Conservation (phyloP, 2,888 invertebrate species). For the Cheilosia pagana region DNA sequence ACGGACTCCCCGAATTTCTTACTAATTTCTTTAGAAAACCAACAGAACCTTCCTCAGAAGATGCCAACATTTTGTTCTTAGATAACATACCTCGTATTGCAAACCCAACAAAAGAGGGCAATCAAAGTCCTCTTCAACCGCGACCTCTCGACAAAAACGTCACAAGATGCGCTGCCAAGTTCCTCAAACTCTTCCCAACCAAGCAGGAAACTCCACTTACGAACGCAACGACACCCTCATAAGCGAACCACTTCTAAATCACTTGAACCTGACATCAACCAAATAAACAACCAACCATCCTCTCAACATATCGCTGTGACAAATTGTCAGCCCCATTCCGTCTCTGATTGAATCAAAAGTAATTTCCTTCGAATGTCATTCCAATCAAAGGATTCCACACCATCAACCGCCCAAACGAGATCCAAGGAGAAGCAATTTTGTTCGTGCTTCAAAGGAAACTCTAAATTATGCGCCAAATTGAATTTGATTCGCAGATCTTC, state of each 20-base stretch:
- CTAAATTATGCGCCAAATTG: constrained; percentile 75
- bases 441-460: constrained; percentile 59
- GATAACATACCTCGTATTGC: too few species aligned
- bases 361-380: constrained; percentile 12
- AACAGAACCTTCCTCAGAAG: too few species aligned
- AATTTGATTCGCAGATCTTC: constrained; percentile 59
- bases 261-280: constrained; percentile 28
- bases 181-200: not conserved
- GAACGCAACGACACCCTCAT: not conserved
- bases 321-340: constrained; percentile 19
- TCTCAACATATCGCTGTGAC: constrained; percentile 23
- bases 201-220: not conserved
- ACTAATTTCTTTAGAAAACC: too few species aligned
- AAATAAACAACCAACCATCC: constrained; percentile 23
- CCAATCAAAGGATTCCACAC: constrained; percentile 40
- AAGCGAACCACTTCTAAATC: constrained; percentile 34
- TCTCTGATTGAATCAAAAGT: constrained; percentile 38
- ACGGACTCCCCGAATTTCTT: too few species aligned
- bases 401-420: too few species aligned
- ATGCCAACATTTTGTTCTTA: too few species aligned
- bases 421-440: too few species aligned
- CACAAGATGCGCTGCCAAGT: not conserved
- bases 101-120: too few species aligned
- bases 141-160: not conserved
- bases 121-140: too few species aligned